Base-by-base conservation (phyloP, 2,797 vertebrate species). In the Enteromius mattozi region DNA sequence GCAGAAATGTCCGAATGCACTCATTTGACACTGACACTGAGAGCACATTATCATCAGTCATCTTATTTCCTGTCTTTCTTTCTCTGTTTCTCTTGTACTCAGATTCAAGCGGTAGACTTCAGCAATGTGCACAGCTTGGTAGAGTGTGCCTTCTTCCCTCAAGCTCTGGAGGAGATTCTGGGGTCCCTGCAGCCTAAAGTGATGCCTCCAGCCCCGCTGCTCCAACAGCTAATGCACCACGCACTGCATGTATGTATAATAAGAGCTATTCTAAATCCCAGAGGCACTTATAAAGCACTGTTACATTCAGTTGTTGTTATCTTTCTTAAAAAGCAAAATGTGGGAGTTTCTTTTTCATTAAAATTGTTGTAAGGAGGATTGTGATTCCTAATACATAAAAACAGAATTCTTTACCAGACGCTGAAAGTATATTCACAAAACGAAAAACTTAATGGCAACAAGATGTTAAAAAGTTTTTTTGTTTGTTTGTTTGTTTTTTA, bases 201-300 rank as follows among this genome's bases (percentile, higher is more conserved):
- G 54, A 88, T 96, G 68, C 97, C 97, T 86, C 96, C 98, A 1
- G 91, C 93, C 21, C 82, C 88, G 5, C 88, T 96, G 89, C 90
- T 99, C 82, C 93, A 94, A 68, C 93, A 95, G 82, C 94, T 98
- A 85, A 91, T 99, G 80, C 92, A 96, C 56, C 94, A 96, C 7
- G 92, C 95, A 72, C 91, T 97, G 3, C 93, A 96, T 94, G 98
- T 99, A 92, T 91, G 91, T 91, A 75, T 33, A 68, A 30, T 77
- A n/a, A 42, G 27, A 78, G 69, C 37, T 71, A 10, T 16, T 70
- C 35, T 5, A 10, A 72, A 59, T 72, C 51, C 68, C 68, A 72
- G 49, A 71, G 47, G 66, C 49, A 2, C 65, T 69, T 37, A 54
- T 69, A 63, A 27, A 45, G 56, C 37, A 4, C 37, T 42, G 37